Percentiles rank a stretch among this genome's conserved stretches.
These are phyloP conservation scores for Bolinopsis microptera DNA, from an alignment of 37 sponge, comb jelly and placozoan genomes.

Conservation along the genomic window DNA sequence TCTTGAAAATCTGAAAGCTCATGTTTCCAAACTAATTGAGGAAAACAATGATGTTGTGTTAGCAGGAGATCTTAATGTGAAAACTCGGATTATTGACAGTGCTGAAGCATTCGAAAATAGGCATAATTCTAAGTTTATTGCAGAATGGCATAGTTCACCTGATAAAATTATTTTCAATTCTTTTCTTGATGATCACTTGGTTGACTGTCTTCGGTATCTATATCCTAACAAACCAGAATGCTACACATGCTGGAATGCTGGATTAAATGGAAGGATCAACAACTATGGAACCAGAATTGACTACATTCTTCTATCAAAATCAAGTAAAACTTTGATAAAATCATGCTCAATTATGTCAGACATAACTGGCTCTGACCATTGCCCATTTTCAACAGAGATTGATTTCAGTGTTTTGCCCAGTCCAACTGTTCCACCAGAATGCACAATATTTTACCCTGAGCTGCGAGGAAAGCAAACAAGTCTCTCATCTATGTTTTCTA, in stretches of 20 bases:
- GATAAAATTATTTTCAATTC: slow-evolving; percentile 8
- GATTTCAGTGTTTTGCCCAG: slow-evolving; percentile 4
- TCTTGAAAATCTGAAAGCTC: not conserved
- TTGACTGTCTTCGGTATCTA: slow-evolving; percentile 80
- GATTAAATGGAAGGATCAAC: slow-evolving; percentile 72
- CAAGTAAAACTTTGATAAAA: not conserved
- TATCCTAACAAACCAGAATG: slow-evolving; percentile 70
- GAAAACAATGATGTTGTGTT: not conserved
- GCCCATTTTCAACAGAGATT: slow-evolving; percentile 80
- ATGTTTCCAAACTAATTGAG: not conserved
- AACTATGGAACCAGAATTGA: slow-evolving; percentile 95
- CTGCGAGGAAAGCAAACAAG: slow-evolving; percentile 72
- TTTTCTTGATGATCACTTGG: slow-evolving; percentile 38
- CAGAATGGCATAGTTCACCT: not conserved
- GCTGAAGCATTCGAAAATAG: slow-evolving; percentile 55
- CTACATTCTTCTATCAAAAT: slow-evolving; percentile 70
- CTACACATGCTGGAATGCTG: slow-evolving; percentile 92
- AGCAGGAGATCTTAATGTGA: slow-evolving; percentile 49
- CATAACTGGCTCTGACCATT: slow-evolving; percentile 87
- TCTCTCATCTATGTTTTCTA: not conserved
- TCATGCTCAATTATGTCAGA: slow-evolving; percentile 69
- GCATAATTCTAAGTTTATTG: not conserved
- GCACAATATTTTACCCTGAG: slow-evolving; percentile 70
- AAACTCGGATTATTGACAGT: slow-evolving; percentile 35
- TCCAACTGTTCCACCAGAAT: slow-evolving; percentile 70